These are phyloP conservation scores for Enteromius radiatus DNA, from an alignment of 2,797 vertebrate genomes.

Conservation along the genomic window DNA sequence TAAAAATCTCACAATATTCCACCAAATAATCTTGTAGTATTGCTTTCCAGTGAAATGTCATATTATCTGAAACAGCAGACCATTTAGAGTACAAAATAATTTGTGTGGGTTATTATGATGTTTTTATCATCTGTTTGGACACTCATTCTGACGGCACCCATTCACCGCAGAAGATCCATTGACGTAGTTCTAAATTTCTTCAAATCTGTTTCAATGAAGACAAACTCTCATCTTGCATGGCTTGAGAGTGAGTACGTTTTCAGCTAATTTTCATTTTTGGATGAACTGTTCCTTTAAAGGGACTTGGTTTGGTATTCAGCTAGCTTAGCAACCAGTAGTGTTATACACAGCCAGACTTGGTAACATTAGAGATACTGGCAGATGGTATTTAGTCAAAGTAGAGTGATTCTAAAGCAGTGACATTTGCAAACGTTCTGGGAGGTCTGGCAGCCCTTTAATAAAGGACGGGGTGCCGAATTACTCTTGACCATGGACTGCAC, in stretches of 20 bases:
- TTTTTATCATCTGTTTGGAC: neutral
- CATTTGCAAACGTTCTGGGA: constrained; percentile 38
- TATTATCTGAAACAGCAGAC: neutral
- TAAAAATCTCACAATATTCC: neutral
- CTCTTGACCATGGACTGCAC: constrained; percentile 30
- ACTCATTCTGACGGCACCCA: neutral
- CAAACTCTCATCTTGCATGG: neutral
- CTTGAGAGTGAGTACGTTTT: neutral
- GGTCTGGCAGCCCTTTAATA: constrained; percentile 40
- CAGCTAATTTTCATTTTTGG: neutral
- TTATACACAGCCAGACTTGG: constrained; percentile 9
- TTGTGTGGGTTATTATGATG: neutral
- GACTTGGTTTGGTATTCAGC: neutral
- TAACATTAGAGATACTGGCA: constrained; percentile 25
- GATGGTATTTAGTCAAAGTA: constrained; percentile 32
- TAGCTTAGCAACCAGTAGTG: neutral
- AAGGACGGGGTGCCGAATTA: constrained; percentile 29
- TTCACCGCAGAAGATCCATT: neutral
- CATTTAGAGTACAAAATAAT: neutral
- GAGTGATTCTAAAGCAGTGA: constrained; percentile 35
- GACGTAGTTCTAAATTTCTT: neutral
- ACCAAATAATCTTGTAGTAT: neutral
- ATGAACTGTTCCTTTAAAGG: neutral
- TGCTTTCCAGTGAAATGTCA: neutral
- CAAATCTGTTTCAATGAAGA: neutral